These are phyloP conservation scores for Ellobius talpinus DNA, from an alignment of 2,113 vertebrate species.

Conservation along the genomic window DNA sequence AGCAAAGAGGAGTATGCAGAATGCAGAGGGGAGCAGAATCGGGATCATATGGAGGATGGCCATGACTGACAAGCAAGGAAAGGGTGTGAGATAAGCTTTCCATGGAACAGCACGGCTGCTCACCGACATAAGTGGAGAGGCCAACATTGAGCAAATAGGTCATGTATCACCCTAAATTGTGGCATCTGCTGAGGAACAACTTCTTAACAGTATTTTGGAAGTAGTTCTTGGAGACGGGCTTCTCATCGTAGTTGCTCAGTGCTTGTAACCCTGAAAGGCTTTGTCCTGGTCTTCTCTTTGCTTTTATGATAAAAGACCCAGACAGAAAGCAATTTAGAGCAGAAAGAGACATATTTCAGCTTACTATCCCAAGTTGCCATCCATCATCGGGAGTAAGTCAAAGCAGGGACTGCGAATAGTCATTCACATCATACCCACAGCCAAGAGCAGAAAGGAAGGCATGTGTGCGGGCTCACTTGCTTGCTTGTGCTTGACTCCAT, in stretches of 20 bases:
- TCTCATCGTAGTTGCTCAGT: neutral
- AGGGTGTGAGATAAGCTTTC: neutral
- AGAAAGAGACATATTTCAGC: neutral
- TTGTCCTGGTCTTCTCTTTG: neutral
- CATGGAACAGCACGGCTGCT: neutral
- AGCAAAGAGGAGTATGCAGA: neutral
- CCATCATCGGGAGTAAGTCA: neutral
- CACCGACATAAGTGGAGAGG: rapidly evolving
- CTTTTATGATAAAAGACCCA: neutral
- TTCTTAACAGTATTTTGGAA: neutral
- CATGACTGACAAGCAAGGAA: neutral
- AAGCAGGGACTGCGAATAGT: neutral
- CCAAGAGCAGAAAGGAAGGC: too few relatives aligned
- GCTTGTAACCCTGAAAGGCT: neutral
- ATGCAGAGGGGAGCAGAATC: neutral
- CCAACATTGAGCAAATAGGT: neutral
- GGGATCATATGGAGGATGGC: neutral
- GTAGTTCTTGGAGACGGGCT: neutral
- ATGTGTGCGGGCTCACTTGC: neutral
- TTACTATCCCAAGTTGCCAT: neutral
- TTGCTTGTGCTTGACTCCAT: neutral
- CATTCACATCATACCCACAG: neutral
- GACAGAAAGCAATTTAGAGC: neutral
- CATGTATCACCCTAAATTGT: neutral
- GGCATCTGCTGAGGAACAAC: neutral